A percentile compares a stretch with the other conserved stretches of the same genome.
Evolutionary conservation across 2,888 invertebrate genomes (phyloP).

Genomic region (Drosophila formosana): DNA sequence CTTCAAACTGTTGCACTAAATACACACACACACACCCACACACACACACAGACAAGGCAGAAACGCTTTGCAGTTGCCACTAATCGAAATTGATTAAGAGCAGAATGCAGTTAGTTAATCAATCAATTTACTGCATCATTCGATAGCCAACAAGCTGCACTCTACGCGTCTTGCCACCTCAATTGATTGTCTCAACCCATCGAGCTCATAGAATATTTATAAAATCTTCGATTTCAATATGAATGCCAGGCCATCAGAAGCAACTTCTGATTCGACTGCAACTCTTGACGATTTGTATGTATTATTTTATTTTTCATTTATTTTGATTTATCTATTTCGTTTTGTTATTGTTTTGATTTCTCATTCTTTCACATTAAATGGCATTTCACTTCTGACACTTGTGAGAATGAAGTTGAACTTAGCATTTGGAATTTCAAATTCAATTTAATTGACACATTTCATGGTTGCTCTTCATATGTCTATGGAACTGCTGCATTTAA

Average conservation of each 20-base stretch:
- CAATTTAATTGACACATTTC: neutral
- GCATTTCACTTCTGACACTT: no score
- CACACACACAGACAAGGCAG: neutral
- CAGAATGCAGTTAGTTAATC: conserved; percentile 46
- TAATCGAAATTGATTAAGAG: conserved; percentile 63
- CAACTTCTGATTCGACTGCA: conserved; percentile 23
- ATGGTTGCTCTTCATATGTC: neutral
- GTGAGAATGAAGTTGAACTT: neutral
- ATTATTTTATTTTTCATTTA: conserved; percentile 25
- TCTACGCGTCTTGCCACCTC: conserved; percentile 1
- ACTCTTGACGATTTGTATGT: conserved; percentile 57
- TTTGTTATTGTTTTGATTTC: neutral
- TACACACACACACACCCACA: conserved; percentile 16
- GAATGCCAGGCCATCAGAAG: conserved; percentile 4
- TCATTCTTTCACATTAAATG: neutral
- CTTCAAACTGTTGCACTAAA: conserved; percentile 61
- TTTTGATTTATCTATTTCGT: neutral
- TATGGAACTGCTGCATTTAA: neutral
- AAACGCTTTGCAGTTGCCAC: neutral
- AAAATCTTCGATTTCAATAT: conserved; percentile 4
- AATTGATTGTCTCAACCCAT: neutral
- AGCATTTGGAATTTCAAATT: no score
- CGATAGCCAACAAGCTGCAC: conserved; percentile 26
- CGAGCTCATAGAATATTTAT: conserved; percentile 1
- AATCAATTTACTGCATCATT: conserved; percentile 45